A percentile compares a stretch with the other conserved stretches of the same genome.
Evolutionary conservation across 2,888 invertebrate genomes (phyloP).

Genomic region (Drosophila infuscata): DNA sequence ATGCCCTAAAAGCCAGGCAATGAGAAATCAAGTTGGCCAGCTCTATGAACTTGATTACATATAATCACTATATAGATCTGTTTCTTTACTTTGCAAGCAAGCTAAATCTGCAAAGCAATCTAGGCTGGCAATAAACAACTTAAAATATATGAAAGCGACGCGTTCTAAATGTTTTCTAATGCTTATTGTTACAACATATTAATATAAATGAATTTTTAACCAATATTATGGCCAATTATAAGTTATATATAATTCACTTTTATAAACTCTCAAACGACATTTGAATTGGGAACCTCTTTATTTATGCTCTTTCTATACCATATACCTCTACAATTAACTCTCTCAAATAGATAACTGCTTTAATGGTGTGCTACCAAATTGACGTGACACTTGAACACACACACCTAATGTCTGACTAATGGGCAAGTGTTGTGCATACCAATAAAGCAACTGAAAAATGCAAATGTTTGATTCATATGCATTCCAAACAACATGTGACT

Average conservation of each 20-base stretch:
- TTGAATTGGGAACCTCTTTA: neutral
- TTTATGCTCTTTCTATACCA: neutral
- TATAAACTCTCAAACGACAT: neutral
- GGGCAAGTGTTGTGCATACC: slow-evolving; percentile 27
- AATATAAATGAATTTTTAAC: neutral
- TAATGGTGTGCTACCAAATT: neutral
- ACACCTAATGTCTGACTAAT: slow-evolving; percentile 36
- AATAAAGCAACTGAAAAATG: slow-evolving; percentile 19
- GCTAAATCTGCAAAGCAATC: too few relatives aligned
- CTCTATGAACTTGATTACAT: neutral
- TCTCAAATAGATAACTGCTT: neutral
- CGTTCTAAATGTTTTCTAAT: too few relatives aligned
- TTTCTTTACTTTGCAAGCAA: neutral
- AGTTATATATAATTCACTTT: neutral
- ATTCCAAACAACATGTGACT: slow-evolving; percentile 6
- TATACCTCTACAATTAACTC: neutral
- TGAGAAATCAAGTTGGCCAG: neutral
- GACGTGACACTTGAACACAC: slow-evolving; percentile 8
- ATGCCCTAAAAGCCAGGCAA: neutral
- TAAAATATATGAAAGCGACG: neutral
- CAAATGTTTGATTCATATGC: slow-evolving; percentile 4
- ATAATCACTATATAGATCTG: neutral
- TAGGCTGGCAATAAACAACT: neutral
- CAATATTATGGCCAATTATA: neutral
- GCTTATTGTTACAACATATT: neutral